Conservation (phyloP, 2,113 vertebrate species). For the Chamaetylas fuelleborni region DNA sequence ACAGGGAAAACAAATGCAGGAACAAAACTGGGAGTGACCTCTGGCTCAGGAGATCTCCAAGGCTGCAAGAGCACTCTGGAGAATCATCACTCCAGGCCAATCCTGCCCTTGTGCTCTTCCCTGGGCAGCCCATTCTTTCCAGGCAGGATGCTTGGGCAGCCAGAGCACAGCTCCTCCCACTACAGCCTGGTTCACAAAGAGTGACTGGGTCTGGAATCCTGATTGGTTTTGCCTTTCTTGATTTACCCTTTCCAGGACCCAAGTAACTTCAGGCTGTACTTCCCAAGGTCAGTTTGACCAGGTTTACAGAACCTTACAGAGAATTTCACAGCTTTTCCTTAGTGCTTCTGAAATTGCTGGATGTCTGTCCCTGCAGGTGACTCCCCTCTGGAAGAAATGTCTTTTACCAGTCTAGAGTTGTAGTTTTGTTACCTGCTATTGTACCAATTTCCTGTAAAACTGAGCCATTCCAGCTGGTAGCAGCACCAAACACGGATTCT, state of each 20-base stretch:
- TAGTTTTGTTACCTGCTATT: constrained; percentile 73
- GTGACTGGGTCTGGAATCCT: neutral
- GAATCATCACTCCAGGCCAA: neutral
- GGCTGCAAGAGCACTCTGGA: neutral
- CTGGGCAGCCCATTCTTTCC: neutral
- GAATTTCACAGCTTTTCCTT: neutral
- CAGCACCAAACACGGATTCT: constrained; percentile 72
- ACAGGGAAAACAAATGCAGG: neutral
- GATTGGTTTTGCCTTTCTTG: neutral
- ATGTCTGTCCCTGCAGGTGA: neutral
- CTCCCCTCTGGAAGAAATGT: neutral
- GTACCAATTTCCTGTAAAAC: constrained; percentile 77
- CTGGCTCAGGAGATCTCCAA: neutral
- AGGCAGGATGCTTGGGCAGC: neutral
- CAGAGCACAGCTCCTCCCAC: neutral
- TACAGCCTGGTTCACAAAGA: neutral
- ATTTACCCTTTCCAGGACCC: neutral
- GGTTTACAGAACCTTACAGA: neutral
- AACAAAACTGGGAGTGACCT: neutral
- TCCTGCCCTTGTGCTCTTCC: neutral
- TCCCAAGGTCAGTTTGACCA: neutral
- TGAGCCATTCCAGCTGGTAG: constrained; percentile 65
- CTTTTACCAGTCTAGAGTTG: neutral
- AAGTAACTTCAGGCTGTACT: neutral
- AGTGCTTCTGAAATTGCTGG: neutral